phyloP scores from a whole-genome alignment of 1,140 invertebrate genomes.

The Eupeodes corollae region DNA sequence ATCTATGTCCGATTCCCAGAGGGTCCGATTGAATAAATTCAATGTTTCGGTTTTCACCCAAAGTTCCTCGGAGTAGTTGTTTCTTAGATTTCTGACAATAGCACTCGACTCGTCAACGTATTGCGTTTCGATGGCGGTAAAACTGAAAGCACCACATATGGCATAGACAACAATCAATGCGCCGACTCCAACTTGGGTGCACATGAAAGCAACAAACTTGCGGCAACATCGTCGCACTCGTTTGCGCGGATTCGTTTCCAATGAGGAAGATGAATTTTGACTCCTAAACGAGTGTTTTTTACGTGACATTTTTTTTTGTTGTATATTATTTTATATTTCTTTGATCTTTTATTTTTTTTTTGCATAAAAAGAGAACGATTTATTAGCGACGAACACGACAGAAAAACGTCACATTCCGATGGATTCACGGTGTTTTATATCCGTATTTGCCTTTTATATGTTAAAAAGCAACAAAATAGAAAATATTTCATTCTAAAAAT shows the following conservation, averaged over 20 bases:
- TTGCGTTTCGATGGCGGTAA: constrained; percentile 72
- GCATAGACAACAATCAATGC: constrained; percentile 90
- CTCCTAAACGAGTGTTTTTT: constrained; percentile 39
- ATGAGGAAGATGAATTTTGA: constrained; percentile 54
- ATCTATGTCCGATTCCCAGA: constrained; percentile 58
- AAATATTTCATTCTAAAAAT: no score
- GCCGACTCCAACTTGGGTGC: constrained; percentile 88
- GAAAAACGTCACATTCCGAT: no score
- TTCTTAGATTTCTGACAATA: constrained; percentile 40
- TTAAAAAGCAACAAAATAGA: no score
- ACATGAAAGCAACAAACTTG: constrained; percentile 81
- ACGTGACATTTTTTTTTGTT: no score
- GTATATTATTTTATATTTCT: no score
- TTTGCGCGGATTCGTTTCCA: constrained; percentile 55
- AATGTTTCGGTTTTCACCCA: constrained; percentile 61
- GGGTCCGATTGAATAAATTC: constrained; percentile 64
- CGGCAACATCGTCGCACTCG: constrained; percentile 55
- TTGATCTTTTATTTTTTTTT: no score
- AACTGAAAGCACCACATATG: constrained; percentile 86
- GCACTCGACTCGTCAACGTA: constrained; percentile 47
- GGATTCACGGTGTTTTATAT: no score
- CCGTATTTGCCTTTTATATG: no score
- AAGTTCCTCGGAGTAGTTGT: constrained; percentile 48
- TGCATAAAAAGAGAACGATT: no score
- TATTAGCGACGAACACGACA: no score